Conservation (phyloP, 2,888 invertebrate species). For the Cordilura impudica region DNA sequence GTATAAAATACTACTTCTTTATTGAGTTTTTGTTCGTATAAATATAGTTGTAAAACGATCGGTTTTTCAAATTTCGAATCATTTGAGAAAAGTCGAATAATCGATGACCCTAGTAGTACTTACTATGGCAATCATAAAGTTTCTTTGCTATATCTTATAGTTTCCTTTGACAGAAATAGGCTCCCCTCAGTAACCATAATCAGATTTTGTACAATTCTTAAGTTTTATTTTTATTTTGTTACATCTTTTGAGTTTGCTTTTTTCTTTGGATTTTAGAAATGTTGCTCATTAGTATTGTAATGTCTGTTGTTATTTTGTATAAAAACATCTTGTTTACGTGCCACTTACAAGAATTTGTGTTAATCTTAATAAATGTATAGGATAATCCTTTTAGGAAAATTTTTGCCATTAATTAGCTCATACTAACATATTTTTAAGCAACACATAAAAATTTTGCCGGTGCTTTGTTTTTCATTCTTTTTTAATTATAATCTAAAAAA, state of each 20-base stretch:
- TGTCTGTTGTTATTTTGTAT: slow-evolving; percentile 1
- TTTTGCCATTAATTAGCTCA: slow-evolving; percentile 53
- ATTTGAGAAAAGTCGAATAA: no score
- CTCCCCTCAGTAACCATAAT: slow-evolving; percentile 14
- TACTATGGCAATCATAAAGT: slow-evolving; percentile 26
- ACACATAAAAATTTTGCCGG: slow-evolving; percentile 21
- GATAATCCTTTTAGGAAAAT: slow-evolving; percentile 47
- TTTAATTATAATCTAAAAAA: background rate
- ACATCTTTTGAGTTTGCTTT: background rate
- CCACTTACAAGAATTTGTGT: slow-evolving; percentile 11
- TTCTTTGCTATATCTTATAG: slow-evolving; percentile 20
- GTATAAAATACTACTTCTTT: no score
- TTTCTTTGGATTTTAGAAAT: background rate
- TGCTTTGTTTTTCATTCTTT: background rate
- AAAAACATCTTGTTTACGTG: slow-evolving; percentile 49
- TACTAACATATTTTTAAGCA: slow-evolving; percentile 40
- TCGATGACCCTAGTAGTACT: background rate
- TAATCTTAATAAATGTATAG: slow-evolving; percentile 45
- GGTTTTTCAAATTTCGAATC: no score
- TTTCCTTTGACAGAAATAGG: slow-evolving; percentile 28
- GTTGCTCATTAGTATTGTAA: slow-evolving; percentile 52
- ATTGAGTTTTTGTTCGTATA: no score
- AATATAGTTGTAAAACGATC: no score
- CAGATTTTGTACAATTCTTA: slow-evolving; percentile 24
- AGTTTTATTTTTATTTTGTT: background rate